Evolutionary conservation across 1,140 invertebrate species (phyloP).

Genomic region (Cataglyphis hispanica): DNA sequence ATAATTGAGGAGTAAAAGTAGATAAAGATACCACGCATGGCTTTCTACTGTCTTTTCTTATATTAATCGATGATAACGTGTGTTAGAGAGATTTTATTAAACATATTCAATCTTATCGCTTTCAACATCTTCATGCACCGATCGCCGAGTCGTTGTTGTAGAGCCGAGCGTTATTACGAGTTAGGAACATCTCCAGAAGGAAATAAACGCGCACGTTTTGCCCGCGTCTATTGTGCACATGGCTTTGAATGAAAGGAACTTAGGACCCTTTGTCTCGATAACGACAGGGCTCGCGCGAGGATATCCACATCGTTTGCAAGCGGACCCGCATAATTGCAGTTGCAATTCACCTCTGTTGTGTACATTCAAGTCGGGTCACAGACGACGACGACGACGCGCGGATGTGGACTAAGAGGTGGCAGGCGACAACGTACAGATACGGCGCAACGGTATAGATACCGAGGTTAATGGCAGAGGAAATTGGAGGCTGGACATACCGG

Average conservation of each 20-base stretch:
- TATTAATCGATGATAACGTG: background rate
- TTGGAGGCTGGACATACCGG: constrained; percentile 74
- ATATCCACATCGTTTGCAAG: constrained; percentile 64
- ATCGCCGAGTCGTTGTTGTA: background rate
- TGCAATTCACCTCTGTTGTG: constrained; percentile 75
- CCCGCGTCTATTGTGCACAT: background rate
- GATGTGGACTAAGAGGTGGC: constrained; percentile 48
- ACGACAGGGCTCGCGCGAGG: constrained; percentile 29
- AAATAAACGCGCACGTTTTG: constrained; percentile 26
- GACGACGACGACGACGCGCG: constrained; percentile 71
- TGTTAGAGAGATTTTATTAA: background rate
- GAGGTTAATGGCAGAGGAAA: constrained; percentile 76
- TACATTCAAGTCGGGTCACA: constrained; percentile 74
- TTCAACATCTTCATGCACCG: background rate
- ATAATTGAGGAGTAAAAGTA: constrained; percentile 21
- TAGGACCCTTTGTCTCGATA: constrained; percentile 51
- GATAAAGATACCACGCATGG: no score
- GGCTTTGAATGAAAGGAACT: constrained; percentile 39
- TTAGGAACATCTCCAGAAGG: background rate
- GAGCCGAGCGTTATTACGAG: constrained; percentile 13
- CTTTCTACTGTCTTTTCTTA: background rate
- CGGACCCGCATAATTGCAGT: constrained; percentile 71
- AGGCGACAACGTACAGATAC: constrained; percentile 71
- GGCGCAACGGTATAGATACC: constrained; percentile 70
- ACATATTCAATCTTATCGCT: background rate